Evolutionary conservation across 2,888 invertebrate genomes (phyloP), one percentile per base, ranked within the genome.

Genomic region (Ephialtes manifestator): DNA sequence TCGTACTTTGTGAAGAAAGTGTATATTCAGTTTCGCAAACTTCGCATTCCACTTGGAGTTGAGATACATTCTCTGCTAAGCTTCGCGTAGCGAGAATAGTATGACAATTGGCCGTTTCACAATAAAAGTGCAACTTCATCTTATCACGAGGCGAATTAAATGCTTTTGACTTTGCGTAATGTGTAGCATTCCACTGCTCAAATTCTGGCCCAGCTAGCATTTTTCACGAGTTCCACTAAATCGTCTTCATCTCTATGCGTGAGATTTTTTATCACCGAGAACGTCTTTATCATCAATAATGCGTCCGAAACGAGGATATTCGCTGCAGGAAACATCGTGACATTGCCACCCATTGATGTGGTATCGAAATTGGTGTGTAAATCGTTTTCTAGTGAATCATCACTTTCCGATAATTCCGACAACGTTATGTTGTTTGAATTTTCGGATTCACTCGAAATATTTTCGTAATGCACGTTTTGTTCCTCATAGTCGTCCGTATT

Each of bases 191-290:
- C 71, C 77, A 78, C 15, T 8, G 39, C 53, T 72, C 31, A 53
- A 83, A 83, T 18, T 79, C 58, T 8, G 78, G 74, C 0, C 83
- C 78, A 31, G 78, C 83, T 24, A 77, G 11, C 31, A 58, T 18
- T 39, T 39, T 70, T 78, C 13, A 78, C 43, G 13, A 79, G 58
- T 39, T 79, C 58, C 11, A 79, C 39, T 15, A 79, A 71, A 43
- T 79, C 60, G 15, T 79, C 79, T 68, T 79, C 68, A 60, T 71
- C 43, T 58, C 15, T 58, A 28, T 20, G 58, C n/a, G 79, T 60
- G n/a, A 79, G 71, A 43, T 71, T 79, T 68, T 79, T 79, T 28
- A 31, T 11, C 5, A 71, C 51, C 11, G 70, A 70, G 70, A 35
- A 78, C n/a, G 68, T 28, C 18, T 51, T 67, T 18, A 20, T 43